A percentile compares a stretch with the other conserved stretches of the same genome.
Evolutionary conservation across 2,888 invertebrate genomes (phyloP).

Genomic region (Octonoba sinensis): DNA sequence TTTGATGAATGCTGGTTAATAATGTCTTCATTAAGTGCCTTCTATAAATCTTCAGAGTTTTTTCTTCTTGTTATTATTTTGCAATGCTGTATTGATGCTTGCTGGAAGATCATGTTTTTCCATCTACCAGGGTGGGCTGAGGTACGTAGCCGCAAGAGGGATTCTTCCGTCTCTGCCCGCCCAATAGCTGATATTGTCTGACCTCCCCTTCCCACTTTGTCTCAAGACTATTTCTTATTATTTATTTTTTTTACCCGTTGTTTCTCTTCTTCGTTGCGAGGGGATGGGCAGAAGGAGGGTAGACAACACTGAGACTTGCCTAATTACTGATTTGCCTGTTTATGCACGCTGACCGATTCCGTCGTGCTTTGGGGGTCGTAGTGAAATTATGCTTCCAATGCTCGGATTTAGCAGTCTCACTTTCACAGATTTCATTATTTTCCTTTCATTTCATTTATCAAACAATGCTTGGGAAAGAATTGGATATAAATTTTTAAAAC

Average conservation of each 20-base stretch:
- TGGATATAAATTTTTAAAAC: too few species aligned
- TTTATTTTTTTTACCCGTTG: conserved; percentile 2
- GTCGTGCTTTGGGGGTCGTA: background rate
- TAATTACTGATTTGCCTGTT: conserved; percentile 45
- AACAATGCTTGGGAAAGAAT: too few species aligned
- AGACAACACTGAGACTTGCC: conserved; percentile 32
- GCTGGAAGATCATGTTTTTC: conserved; percentile 43
- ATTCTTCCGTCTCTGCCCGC: conserved; percentile 23
- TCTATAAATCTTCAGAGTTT: conserved; percentile 55
- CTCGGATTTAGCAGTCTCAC: background rate
- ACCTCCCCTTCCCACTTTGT: conserved; percentile 49
- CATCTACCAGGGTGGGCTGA: conserved; percentile 57
- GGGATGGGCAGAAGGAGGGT: conserved; percentile 9
- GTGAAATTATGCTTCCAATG: background rate
- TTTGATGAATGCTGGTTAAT: conserved; percentile 59
- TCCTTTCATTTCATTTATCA: too few species aligned
- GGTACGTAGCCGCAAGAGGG: conserved; percentile 34
- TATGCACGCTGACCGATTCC: conserved; percentile 29
- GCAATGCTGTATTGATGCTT: background rate
- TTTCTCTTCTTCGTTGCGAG: background rate
- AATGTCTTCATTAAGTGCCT: conserved; percentile 62
- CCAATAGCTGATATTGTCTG: conserved; percentile 50
- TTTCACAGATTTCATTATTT: conserved; percentile 4
- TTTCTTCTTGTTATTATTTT: conserved; percentile 7
- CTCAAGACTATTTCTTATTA: conserved; percentile 6